These are phyloP conservation scores for Eumaeus atala DNA, from an alignment of 1,140 invertebrate genomes.

Conservation along the genomic window DNA sequence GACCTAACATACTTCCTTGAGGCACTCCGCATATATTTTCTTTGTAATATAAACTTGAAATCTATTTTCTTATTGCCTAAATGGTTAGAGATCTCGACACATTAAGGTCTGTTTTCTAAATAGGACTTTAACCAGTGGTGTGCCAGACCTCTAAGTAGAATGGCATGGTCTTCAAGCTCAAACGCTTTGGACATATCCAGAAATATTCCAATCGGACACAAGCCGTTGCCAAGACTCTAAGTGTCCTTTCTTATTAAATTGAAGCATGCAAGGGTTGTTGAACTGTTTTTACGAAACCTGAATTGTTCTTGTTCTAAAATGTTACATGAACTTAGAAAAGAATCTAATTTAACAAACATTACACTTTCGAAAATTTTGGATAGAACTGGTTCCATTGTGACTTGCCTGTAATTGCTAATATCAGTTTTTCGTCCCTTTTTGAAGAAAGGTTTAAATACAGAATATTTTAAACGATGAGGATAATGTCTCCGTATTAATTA, in stretches of 20 bases:
- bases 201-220: background rate
- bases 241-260: background rate
- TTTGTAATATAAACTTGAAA: background rate
- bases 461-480: too few relatives aligned
- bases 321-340: background rate
- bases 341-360: background rate
- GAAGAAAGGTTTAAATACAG: too few relatives aligned
- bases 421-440: too few relatives aligned
- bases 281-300: background rate
- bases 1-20: background rate
- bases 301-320: background rate
- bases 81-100: background rate
- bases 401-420: background rate
- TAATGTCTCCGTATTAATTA: too few relatives aligned
- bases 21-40: background rate
- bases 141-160: background rate
- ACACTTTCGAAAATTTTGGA: background rate
- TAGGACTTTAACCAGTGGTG: background rate
- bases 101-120: background rate
- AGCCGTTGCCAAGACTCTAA: background rate
- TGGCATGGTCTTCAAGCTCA: background rate
- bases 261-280: background rate
- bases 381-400: background rate
- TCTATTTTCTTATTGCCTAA: background rate
- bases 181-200: background rate